Conservation (phyloP, 2,888 invertebrate genomes). For the Drosophila suboccidentalis region DNA sequence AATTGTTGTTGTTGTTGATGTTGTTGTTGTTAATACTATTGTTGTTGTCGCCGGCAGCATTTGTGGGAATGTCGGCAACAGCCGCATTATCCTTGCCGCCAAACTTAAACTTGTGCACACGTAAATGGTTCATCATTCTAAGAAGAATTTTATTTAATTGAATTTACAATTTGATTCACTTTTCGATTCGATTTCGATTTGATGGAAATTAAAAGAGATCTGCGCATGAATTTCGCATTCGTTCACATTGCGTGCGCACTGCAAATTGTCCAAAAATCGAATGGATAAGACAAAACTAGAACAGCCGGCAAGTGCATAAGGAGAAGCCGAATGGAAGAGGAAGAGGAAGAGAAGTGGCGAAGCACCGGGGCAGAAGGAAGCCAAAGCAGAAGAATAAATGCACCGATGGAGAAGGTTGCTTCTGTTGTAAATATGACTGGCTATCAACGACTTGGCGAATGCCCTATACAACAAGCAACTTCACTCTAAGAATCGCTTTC, state of each 20-base stretch:
- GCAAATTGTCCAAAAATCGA: conserved; percentile 48
- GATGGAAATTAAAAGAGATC: conserved; percentile 8
- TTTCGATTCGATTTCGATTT: conserved; percentile 7
- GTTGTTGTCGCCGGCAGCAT: conserved; percentile 34
- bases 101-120: conserved; percentile 78
- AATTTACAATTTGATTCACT: conserved; percentile 10
- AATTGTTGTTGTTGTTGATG: conserved; percentile 45
- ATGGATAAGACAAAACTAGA: conserved; percentile 32
- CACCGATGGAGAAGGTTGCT: conserved; percentile 26
- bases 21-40: conserved; percentile 59
- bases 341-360: conserved; percentile 3
- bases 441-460: background rate
- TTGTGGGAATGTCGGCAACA: conserved; percentile 37
- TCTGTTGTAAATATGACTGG: conserved; percentile 7
- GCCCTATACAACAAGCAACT: background rate
- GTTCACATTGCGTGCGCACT: conserved; percentile 53
- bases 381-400: conserved; percentile 56
- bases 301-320: conserved; percentile 43
- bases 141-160: background rate
- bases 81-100: conserved; percentile 60
- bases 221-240: conserved; percentile 12
- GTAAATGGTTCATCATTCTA: conserved; percentile 79
- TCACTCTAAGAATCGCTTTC: background rate
- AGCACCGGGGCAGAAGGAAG: conserved; percentile 47
- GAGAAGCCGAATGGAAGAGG: background rate